Evolutionary conservation across 2,113 vertebrate species (phyloP), one percentile per base, ranked within the genome.

Genomic region (Perca schrenkii): DNA sequence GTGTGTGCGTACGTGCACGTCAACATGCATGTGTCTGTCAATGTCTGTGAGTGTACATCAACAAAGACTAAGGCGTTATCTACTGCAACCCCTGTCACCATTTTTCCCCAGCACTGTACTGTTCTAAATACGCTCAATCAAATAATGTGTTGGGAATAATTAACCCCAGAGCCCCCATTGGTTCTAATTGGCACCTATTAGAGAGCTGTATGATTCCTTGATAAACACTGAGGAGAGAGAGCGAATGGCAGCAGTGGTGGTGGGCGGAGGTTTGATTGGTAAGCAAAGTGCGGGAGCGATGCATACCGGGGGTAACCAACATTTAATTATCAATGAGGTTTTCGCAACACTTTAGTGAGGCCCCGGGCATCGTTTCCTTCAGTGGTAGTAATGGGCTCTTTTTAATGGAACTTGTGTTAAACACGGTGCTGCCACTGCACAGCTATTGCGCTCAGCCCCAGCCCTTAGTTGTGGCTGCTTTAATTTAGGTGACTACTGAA

Each of bases 241-340:
- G 86, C 77, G 40, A 90, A 79, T 87, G 91, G 85, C 88, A 93
- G 92, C 89, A 74, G 87, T 81, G 89, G 86, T 82, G 90, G 89
- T 88, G 90, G 93, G 91, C 52, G 92, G 86, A 88, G 77, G 90
- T 93, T 94, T 95, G 93, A 96, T 95, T 96, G 94, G 94, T 96
- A 95, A 95, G 94, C 94, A 96, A 96, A 95, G 91, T 92, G 94
- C 86, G 91, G 88, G 90, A 93, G 92, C 93, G 86, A 95, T 94
- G 92, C 95, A 94, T 95, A 95, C 94, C 86, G 91, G 91, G 93
- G 94, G 94, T 94, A 95, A 96, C 94, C 94, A 95, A 95, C 95
- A 95, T 94, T 96, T 96, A 96, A 96, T 96, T 96, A 96, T 96
- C 95, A 95, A 95, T 95, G 95, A 95, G 95, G 93, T 95, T 96